phyloP scores from a whole-genome alignment of 2,113 vertebrate genomes.

The Myiozetetes cayanensis region DNA sequence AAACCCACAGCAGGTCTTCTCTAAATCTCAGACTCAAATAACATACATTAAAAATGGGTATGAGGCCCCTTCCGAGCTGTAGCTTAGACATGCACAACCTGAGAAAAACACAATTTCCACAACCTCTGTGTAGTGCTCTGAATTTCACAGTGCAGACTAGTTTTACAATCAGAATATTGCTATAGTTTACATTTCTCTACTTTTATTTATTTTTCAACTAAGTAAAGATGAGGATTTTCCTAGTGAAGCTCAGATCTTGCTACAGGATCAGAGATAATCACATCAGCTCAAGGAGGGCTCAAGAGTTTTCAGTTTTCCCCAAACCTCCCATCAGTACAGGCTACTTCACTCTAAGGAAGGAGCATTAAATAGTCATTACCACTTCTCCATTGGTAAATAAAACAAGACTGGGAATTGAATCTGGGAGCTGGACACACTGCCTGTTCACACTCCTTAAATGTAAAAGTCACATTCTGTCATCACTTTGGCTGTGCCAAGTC shows the following conservation, averaged over 20 bases:
- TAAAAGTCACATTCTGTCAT: background rate
- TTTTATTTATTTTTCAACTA: background rate
- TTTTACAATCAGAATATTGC: background rate
- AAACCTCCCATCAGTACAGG: background rate
- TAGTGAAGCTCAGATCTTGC: background rate
- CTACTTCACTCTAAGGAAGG: background rate
- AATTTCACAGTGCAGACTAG: background rate
- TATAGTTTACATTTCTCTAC: background rate
- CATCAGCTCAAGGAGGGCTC: background rate
- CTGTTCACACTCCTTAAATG: rapidly evolving
- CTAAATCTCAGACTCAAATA: background rate
- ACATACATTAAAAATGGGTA: background rate
- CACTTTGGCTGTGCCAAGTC: background rate
- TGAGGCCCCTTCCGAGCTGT: background rate
- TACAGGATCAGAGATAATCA: background rate
- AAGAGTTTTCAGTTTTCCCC: background rate
- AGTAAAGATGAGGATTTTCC: background rate
- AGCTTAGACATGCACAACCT: background rate
- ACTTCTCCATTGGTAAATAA: background rate
- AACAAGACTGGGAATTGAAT: background rate
- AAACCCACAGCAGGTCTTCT: background rate
- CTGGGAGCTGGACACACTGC: background rate
- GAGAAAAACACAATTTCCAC: background rate
- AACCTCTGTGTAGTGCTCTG: background rate
- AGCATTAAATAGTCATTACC: background rate